phyloP scores from a whole-genome alignment of 2,888 invertebrate species.

The Bugula neritina region DNA sequence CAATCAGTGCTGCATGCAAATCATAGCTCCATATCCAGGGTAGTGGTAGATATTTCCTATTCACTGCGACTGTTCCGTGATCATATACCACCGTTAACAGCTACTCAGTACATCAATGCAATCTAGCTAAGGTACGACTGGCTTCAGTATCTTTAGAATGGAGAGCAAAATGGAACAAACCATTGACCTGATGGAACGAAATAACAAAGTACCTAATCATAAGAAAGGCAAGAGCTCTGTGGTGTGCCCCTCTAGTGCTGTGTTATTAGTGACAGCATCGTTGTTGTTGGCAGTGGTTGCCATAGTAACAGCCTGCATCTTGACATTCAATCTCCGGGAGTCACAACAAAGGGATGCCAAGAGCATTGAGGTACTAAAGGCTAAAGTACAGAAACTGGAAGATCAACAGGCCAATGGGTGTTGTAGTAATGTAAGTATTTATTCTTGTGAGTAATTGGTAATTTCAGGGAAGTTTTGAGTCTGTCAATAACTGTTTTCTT shows the following conservation, averaged over 20 bases:
- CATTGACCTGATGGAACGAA: background rate
- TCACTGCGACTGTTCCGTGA: too few species aligned
- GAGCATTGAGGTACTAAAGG: background rate
- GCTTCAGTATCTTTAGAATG: background rate
- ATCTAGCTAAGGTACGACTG: background rate
- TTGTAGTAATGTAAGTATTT: background rate
- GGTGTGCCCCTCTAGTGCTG: background rate
- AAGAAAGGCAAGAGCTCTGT: background rate
- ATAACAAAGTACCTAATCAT: background rate
- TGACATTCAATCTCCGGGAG: background rate
- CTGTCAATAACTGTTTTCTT: too few species aligned
- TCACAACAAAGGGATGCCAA: background rate
- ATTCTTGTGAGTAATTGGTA: too few species aligned
- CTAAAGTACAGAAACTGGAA: background rate
- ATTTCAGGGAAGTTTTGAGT: too few species aligned
- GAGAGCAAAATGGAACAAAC: background rate
- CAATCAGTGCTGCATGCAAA: too few species aligned
- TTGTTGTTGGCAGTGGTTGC: background rate
- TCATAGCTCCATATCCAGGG: too few species aligned
- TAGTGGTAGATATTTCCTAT: too few species aligned
- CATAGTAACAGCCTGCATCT: background rate
- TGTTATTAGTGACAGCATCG: background rate
- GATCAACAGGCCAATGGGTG: background rate
- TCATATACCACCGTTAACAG: too few species aligned
- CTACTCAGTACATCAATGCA: too few species aligned